A percentile compares a stretch with the other conserved stretches of the same genome.
phyloP scores from a whole-genome alignment of 2,888 invertebrate species.

The Trichacis sp. region DNA sequence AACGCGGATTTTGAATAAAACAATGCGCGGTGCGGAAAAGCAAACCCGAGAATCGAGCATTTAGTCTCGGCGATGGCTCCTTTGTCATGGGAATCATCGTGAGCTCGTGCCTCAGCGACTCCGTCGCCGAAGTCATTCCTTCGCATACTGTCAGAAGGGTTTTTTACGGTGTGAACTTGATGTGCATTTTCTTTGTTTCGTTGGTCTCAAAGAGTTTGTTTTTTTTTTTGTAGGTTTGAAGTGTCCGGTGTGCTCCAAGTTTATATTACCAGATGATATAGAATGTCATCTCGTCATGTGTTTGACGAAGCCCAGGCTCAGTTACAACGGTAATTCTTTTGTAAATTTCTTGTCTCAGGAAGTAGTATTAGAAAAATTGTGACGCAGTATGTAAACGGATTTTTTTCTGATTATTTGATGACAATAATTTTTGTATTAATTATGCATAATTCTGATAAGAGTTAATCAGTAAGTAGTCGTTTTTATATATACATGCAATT shows the following conservation, averaged over 20 bases:
- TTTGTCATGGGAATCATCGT: conserved; percentile 67
- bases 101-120: conserved; percentile 65
- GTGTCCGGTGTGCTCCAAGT: conserved; percentile 99
- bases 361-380: too few relatives aligned
- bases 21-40: conserved; percentile 8
- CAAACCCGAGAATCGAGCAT: neutral
- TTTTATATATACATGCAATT: too few relatives aligned
- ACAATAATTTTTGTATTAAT: too few relatives aligned
- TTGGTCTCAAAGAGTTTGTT: too few relatives aligned
- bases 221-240: conserved; percentile 89
- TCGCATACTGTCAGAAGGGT: conserved; percentile 62
- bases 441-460: too few relatives aligned
- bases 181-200: too few relatives aligned
- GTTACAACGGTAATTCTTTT: conserved; percentile 90
- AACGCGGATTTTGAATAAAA: conserved; percentile 45
- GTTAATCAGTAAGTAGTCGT: too few relatives aligned
- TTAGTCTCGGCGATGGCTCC: conserved; percentile 33
- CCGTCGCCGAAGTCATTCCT: conserved; percentile 64
- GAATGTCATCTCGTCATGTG: conserved; percentile 99
- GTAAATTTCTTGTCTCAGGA: conserved; percentile 8
- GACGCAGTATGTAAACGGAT: too few relatives aligned
- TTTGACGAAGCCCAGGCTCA: conserved; percentile 98
- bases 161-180: conserved; percentile 64
- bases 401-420: too few relatives aligned
- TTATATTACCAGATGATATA: conserved; percentile 97